Base-by-base conservation (phyloP, 2,113 vertebrate genomes). In the Morphnarchus princeps region DNA sequence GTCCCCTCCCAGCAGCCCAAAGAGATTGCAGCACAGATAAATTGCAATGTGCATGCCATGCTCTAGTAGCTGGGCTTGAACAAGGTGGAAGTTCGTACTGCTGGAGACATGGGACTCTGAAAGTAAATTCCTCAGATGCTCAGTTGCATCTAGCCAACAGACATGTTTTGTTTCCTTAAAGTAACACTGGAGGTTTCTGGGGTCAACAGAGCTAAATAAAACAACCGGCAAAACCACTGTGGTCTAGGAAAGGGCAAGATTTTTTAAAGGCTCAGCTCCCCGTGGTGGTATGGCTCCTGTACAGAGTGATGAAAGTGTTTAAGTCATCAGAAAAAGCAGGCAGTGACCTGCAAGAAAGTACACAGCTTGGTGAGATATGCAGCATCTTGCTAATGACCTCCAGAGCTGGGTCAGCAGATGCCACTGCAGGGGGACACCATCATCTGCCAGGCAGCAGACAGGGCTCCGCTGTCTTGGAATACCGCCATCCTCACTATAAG, bases 131-230 rank as follows among this genome's bases (percentile, higher is more conserved):
- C 24, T 50, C 49, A 50, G 49, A 50, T 50, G 61, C 52, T 89
- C 49, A 19, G 65, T 17, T 82, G 13, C 54, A 82, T 66, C 84
- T 89, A 31, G 5, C 59, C 87, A 93, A 50, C 47, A 78, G 50
- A n/a, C 42, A 19, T 12, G 29, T 16, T 92, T 78, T 92, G 29
- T 74, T 93, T 80, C 73, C 25, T 95, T 85, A 73, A 82, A 80
- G 59, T 77, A 95, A 85, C 82, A 67, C 54, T 47, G n/a, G 73
- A 95, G 70, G 62, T 80, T 95, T 91, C 73, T 82, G 52, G 91
- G 93, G 74, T 89, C 91, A 90, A 72, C 55, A 82, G 50, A 66
- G n/a, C 62, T 95, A 95, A 96, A 91, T 87, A 82, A 92, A 97
- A 91, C 89, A 96, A 91, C 6, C 32, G 87, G 66, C 36, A 87